A percentile compares a stretch with the other conserved stretches of the same genome.
Evolutionary conservation across 2,888 invertebrate species (phyloP).

Genomic region (Drosophila flavopinicola): DNA sequence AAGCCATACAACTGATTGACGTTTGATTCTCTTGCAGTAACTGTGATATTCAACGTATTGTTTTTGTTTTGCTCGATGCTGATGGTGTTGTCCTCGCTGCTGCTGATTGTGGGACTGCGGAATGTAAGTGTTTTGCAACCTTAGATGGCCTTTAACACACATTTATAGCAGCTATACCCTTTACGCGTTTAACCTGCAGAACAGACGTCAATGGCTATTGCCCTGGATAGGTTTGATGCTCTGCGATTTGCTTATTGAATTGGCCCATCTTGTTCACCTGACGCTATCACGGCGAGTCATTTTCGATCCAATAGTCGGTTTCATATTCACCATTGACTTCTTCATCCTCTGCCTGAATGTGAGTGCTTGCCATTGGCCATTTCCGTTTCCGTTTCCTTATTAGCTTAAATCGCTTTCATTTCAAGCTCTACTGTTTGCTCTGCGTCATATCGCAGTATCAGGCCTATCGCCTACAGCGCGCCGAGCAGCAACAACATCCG

Average conservation of each 20-base stretch:
- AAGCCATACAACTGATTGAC: constrained; percentile 34
- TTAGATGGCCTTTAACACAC: constrained; percentile 9
- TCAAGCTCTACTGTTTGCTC: constrained; percentile 91
- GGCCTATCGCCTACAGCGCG: constrained; percentile 87
- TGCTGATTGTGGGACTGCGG: constrained; percentile 89
- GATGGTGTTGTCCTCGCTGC: constrained; percentile 88
- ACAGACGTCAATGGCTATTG: constrained; percentile 88
- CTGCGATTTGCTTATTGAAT: constrained; percentile 88
- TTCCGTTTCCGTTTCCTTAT: constrained; percentile 3
- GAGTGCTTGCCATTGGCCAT: constrained; percentile 83
- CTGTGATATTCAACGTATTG: constrained; percentile 89
- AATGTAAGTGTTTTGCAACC: constrained; percentile 86
- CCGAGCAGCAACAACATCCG: constrained; percentile 83
- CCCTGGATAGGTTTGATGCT: constrained; percentile 91
- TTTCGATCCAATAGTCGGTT: constrained; percentile 90
- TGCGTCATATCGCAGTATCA: constrained; percentile 95
- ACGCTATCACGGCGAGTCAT: constrained; percentile 88
- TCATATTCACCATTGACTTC: constrained; percentile 91
- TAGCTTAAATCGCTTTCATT: constrained; percentile 1
- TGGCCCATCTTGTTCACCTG: constrained; percentile 88
- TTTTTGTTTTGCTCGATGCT: constrained; percentile 88
- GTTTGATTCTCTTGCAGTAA: constrained; percentile 86
- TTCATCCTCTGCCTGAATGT: constrained; percentile 91
- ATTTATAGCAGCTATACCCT: neutral
- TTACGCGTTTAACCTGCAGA: constrained; percentile 86